phyloP scores from a whole-genome alignment of 2,888 invertebrate species.

The Capitulum mitella region DNA sequence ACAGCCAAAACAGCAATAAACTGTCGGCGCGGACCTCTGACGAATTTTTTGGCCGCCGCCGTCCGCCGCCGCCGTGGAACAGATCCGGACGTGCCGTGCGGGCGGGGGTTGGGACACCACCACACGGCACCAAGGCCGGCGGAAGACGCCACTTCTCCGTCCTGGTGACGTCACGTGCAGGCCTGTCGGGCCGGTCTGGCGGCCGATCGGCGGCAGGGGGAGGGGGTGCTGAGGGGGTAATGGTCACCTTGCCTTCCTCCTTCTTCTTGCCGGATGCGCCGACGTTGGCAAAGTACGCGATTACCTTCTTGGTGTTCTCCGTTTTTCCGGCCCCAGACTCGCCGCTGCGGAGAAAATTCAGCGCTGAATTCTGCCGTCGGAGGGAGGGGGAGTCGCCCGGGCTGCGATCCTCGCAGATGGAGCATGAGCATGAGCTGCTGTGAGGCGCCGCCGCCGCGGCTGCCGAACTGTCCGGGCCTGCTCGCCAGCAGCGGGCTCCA shows the following conservation, averaged over 20 bases:
- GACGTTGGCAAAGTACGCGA: constrained; percentile 98
- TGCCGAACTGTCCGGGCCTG: too few species aligned
- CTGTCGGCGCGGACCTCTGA: too few species aligned
- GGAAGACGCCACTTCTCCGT: too few species aligned
- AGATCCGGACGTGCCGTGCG: not conserved
- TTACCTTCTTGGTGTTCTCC: constrained; percentile 99
- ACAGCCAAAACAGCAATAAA: too few species aligned
- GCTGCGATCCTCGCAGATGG: not conserved
- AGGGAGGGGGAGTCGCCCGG: not conserved
- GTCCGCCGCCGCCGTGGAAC: too few species aligned
- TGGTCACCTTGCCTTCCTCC: constrained; percentile 38
- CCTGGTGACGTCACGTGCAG: too few species aligned
- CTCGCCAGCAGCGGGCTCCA: too few species aligned
- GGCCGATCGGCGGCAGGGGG: not conserved
- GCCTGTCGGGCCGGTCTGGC: not conserved
- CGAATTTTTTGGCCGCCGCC: too few species aligned
- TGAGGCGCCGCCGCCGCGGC: not conserved
- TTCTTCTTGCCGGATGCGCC: constrained; percentile 80
- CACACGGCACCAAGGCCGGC: not conserved
- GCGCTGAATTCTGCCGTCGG: not conserved
- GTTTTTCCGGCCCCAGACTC: constrained; percentile 99
- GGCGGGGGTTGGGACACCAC: not conserved
- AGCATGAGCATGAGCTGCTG: not conserved
- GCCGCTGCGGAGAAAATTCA: constrained; percentile 55
- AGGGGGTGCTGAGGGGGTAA: too few species aligned